Evolutionary conservation across 2,113 vertebrate species (phyloP).

Genomic region (Nothoprocta perdicaria): DNA sequence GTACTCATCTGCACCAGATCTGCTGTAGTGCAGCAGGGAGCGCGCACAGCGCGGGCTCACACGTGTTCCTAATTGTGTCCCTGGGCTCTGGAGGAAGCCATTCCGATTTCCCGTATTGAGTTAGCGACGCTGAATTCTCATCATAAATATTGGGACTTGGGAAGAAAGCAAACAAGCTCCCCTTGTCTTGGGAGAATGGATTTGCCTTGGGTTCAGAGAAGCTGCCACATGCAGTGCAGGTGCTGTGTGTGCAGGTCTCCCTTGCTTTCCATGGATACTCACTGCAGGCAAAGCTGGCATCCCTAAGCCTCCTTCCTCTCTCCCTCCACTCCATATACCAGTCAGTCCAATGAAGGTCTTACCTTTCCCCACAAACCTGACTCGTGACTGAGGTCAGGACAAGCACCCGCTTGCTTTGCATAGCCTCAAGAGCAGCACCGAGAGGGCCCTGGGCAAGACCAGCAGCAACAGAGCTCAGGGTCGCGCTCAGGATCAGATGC

Average conservation of each 20-base stretch:
- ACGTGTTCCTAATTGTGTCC: background rate
- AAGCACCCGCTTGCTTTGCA: background rate
- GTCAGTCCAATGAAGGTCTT: background rate
- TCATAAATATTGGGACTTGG: rapidly evolving
- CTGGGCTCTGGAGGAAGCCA: background rate
- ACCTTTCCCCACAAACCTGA: background rate
- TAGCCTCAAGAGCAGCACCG: background rate
- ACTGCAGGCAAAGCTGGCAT: background rate
- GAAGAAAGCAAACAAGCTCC: background rate
- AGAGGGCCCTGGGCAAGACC: background rate
- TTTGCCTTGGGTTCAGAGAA: background rate
- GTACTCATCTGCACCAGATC: background rate
- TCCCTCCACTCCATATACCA: rapidly evolving
- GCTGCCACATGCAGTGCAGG: background rate
- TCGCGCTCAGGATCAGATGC: rapidly evolving
- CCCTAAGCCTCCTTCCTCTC: background rate
- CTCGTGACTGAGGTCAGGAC: background rate
- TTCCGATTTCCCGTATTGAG: background rate
- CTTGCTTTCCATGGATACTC: background rate
- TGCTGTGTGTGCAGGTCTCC: background rate
- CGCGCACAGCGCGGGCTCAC: background rate
- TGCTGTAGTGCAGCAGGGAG: background rate
- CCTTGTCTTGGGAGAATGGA: background rate
- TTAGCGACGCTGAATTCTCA: background rate
- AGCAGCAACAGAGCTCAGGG: no score